Conservation (phyloP, 2,113 vertebrate genomes). For the Microcebus griseorufus region DNA sequence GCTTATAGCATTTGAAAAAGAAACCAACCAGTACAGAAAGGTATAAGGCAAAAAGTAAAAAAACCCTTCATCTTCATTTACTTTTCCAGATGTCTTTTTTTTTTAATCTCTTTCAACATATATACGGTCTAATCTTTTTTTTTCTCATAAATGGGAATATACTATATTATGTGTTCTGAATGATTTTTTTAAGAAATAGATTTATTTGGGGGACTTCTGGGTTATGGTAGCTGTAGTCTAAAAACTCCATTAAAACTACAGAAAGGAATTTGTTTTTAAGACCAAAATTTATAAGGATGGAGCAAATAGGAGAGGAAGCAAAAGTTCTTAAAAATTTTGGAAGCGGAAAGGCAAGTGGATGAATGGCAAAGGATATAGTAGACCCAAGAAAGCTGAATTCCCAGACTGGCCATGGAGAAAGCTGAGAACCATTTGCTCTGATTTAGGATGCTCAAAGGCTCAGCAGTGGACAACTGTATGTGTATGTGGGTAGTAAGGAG, state of each 20-base stretch:
- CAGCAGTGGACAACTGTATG: too few species aligned
- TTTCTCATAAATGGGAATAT: not conserved
- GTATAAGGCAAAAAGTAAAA: not conserved
- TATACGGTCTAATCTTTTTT: not conserved
- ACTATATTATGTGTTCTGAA: not conserved
- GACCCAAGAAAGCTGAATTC: not conserved
- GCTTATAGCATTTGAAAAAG: not conserved
- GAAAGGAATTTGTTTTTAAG: conserved; percentile 16
- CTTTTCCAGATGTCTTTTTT: not conserved
- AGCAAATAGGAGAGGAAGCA: not conserved
- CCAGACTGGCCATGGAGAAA: not conserved
- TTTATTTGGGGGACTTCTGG: not conserved
- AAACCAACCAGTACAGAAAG: not conserved
- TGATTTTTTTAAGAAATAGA: conserved; percentile 20
- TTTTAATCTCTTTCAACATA: not conserved
- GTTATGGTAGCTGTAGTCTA: not conserved
- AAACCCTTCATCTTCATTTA: not conserved
- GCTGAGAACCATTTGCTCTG: not conserved
- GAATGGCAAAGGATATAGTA: not conserved
- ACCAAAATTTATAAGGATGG: not conserved
- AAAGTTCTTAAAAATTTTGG: not conserved
- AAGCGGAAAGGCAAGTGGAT: not conserved
- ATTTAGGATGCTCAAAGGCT: not conserved
- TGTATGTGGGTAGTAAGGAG: too few species aligned
- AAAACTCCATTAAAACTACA: not conserved